Conservation (phyloP, 2,113 vertebrate species). For the Alligator sinensis region DNA sequence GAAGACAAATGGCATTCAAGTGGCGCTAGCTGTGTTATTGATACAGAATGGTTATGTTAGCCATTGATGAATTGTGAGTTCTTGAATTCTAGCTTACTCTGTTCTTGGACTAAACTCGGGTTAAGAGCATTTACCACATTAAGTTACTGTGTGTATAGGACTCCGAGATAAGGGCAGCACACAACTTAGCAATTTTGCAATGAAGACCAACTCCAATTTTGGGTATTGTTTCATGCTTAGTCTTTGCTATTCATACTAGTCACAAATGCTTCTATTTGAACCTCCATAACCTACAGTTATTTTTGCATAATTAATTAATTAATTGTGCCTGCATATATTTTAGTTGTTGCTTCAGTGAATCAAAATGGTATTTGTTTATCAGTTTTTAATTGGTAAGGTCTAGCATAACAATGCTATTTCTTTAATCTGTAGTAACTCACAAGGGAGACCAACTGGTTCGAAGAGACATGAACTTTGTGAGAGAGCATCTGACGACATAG, state of each 20-base stretch:
- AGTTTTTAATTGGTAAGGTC: background rate
- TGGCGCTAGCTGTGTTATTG: rapidly evolving
- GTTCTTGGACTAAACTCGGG: background rate
- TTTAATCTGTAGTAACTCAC: no score
- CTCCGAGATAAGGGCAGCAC: background rate
- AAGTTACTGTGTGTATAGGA: background rate
- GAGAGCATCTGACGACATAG: background rate
- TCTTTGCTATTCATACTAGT: background rate
- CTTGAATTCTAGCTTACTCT: background rate
- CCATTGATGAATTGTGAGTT: background rate
- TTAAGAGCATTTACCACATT: background rate
- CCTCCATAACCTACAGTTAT: background rate
- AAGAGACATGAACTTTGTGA: no score
- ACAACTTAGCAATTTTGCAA: background rate
- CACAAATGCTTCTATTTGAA: background rate
- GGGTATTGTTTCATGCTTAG: background rate
- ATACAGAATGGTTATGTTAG: background rate
- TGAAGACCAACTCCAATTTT: background rate
- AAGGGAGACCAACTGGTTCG: no score
- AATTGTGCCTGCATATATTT: background rate
- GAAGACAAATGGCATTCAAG: background rate
- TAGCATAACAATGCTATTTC: background rate
- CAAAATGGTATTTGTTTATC: background rate
- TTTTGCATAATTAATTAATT: background rate
- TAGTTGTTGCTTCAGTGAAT: background rate